Conservation (phyloP, 2,797 vertebrate genomes). For the Allenopithecus nigroviridis region DNA sequence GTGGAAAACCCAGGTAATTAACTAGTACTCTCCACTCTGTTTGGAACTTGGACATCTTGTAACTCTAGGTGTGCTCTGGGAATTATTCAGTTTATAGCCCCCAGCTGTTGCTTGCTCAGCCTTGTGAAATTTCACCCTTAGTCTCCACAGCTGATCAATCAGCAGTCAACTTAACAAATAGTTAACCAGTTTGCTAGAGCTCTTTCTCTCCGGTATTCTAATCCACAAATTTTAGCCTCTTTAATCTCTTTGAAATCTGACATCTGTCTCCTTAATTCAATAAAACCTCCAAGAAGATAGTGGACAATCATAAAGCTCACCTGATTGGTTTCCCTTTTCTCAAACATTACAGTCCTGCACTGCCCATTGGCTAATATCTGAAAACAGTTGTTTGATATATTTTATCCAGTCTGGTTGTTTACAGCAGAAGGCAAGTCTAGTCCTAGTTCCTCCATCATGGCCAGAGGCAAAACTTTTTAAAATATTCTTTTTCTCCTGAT, state of each 20-base stretch:
- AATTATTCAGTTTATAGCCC: background rate
- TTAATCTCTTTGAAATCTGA: background rate
- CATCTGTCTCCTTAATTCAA: background rate
- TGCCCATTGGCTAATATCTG: background rate
- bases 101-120: background rate
- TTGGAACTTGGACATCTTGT: background rate
- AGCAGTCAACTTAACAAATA: background rate
- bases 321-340: background rate
- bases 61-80: background rate
- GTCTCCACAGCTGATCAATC: background rate
- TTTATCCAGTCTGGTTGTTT: background rate
- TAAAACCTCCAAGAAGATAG: background rate
- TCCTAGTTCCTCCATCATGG: background rate
- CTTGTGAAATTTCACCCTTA: background rate
- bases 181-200: background rate
- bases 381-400: background rate
- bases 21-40: background rate
- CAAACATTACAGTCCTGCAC: too few species aligned
- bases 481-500: background rate
- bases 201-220: background rate
- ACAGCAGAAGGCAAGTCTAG: background rate
- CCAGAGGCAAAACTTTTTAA: background rate
- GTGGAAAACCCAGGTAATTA: background rate
- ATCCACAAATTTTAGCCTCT: background rate
- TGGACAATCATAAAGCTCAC: background rate